Evolutionary conservation across 2,113 vertebrate genomes (phyloP).

Genomic region (Pipa parva): DNA sequence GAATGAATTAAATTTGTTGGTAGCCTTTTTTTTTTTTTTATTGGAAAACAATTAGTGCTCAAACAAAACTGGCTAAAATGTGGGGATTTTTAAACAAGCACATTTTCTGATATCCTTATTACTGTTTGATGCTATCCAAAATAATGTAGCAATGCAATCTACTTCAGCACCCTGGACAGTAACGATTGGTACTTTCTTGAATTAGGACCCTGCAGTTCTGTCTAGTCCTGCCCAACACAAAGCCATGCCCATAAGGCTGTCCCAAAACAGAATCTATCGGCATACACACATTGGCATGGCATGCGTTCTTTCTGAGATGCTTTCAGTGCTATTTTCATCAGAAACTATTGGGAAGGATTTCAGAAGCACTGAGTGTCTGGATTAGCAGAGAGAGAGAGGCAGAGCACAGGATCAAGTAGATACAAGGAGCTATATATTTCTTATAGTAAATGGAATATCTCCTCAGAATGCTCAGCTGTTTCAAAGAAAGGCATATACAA

Average conservation of each 20-base stretch:
- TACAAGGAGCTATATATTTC: background rate
- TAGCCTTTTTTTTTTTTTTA: no score
- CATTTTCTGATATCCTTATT: no score
- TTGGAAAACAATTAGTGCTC: no score
- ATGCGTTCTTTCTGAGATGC: background rate
- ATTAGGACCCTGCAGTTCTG: background rate
- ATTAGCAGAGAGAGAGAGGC: constrained; percentile 20
- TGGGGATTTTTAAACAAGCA: no score
- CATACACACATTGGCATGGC: background rate
- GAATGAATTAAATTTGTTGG: no score
- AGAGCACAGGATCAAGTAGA: background rate
- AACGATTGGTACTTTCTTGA: background rate
- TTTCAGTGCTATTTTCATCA: constrained; percentile 8
- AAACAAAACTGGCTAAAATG: no score
- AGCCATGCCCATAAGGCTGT: constrained; percentile 1
- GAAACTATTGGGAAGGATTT: constrained; percentile 24
- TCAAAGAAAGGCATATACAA: background rate
- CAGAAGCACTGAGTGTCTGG: constrained; percentile 25
- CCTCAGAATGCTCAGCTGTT: background rate
- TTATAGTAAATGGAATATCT: background rate
- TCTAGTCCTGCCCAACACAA: background rate
- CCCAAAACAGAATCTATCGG: background rate
- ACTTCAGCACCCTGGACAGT: background rate
- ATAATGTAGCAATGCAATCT: no score
- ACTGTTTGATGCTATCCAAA: no score